Base-by-base conservation (phyloP, 53 echinoderm and acorn worm genomes). In the Paracentrotus lividus region DNA sequence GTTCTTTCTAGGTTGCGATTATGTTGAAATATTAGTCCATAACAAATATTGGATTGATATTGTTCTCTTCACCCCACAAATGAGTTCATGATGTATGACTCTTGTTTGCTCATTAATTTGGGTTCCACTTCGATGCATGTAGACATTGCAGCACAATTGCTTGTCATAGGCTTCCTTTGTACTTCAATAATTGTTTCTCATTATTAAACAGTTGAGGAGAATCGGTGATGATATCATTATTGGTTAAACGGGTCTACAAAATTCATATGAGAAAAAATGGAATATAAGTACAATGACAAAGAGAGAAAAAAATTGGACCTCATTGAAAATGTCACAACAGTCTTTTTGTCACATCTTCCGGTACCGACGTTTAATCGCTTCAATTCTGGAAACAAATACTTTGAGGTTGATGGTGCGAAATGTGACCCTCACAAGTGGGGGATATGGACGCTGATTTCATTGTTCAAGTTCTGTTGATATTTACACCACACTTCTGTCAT, bases 351-450 rank as follows among this genome's bases (percentile, higher is more conserved):
- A 15, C 1, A 3, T 40, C 4, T 72, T 72, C 36, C 36, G 40
- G 36, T 72, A 21, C 40, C 40, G 14, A 38, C 21, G 51, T 51
- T 51, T 51, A 51, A 8, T 77, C 8, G 42, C 43, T 77, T 24
- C 15, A 23, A 10, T 42, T 81, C 47, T 47, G 27, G 27, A 81
- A 81, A 40, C 16, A 76, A 81, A 81, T 81, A 47, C 45, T 47
- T 81, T 81, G 81, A 81, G 26, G n/a, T 72, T 72, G 72, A 21
- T 72, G 72, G 72, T 72, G 72, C 81, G 81, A 10, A 47, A 81
- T 13, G 49, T 44, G 12, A 40, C 47, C 81, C 24, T 9, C 24
- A 12, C 16, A n/a, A n/a, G 12, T 49, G 81, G 13, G 38, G 81
- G 81, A 81, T 81, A 81, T 81, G 81, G 44, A 18, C n/a, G 47